Evolutionary conservation across 2,113 vertebrate genomes (phyloP), one percentile per base, ranked within the genome.

Genomic region (Glaucomys volans): DNA sequence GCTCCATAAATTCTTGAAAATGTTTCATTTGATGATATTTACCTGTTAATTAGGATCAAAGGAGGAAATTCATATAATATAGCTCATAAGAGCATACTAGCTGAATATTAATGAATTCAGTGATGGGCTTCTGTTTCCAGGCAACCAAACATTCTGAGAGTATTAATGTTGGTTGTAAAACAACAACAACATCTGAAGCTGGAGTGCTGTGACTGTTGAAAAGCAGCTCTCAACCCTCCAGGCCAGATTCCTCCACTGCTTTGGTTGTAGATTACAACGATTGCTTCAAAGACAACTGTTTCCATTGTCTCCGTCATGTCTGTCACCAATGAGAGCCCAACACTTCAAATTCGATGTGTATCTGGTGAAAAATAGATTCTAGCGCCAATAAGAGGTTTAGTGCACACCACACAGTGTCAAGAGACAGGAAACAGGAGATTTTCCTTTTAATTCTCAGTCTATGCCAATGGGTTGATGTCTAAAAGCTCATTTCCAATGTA

Each of bases 31-130:
- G 93, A 91, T 90, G 0, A 17, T 96, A 96, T 95, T 87, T 98
- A 98, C 96, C 96, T 97, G 96, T 97, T 98, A 98, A 98, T 98
- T 98, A 98, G 97, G 87, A 98, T 98, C 96, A 98, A 98, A 98
- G 96, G 94, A 97, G 94, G 97, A 97, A 98, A 97, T 97, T 97
- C 94, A 98, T 97, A 93, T 98, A 98, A 97, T 98, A 97, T 96
- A 96, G 94, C 97, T 98, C 90, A 89, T 98, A 97, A 97, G 97
- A 98, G 81, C 96, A 94, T 86, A 96, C 71, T 96, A 85, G 97
- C 94, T 98, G 97, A 98, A 92, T 98, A 97, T 98, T 98, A 98
- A 98, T 98, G 97, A 98, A 98, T 98, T 98, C 94, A 96, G 88
- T 95, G 96, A 98, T 98, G 96, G 0, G 1, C 82, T 97, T 96